Conservation (phyloP, 2,797 vertebrate genomes). For the Clarias platycephalus region DNA sequence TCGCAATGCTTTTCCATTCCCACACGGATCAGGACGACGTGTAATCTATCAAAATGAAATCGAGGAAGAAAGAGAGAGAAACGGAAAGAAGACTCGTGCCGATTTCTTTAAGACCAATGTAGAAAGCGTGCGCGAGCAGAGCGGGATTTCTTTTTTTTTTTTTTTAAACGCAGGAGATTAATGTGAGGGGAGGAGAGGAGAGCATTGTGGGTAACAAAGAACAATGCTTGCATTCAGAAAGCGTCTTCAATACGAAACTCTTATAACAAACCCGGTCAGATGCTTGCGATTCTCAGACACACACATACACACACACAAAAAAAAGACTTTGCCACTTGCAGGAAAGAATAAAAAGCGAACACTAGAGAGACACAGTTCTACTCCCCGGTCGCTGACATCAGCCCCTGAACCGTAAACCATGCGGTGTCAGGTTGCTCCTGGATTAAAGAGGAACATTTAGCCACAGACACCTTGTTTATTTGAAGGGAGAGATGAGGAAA, state of each 20-base stretch:
- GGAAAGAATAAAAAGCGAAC: background rate
- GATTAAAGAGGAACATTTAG: conserved; percentile 24
- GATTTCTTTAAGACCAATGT: background rate
- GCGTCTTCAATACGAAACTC: conserved; percentile 28
- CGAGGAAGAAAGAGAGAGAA: background rate
- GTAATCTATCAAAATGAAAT: conserved; percentile 1
- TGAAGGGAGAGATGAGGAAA: conserved; percentile 8
- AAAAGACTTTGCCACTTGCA: background rate
- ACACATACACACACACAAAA: background rate
- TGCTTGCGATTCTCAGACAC: background rate
- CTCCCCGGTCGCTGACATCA: conserved; percentile 20
- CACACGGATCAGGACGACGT: conserved; percentile 28
- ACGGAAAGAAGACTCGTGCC: background rate
- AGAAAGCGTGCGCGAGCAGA: background rate
- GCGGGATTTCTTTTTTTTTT: conserved; percentile 23
- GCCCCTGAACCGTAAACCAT: background rate
- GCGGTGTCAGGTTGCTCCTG: conserved; percentile 21
- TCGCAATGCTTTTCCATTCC: conserved; percentile 23
- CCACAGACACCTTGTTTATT: conserved; percentile 31
- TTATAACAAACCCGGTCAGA: background rate
- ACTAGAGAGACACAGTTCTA: background rate
- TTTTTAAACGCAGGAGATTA: conserved; percentile 3
- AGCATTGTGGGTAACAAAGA: conserved; percentile 43
- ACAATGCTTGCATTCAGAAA: conserved; percentile 47
- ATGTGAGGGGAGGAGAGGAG: conserved; percentile 47